Evolutionary conservation across 1,140 invertebrate genomes (phyloP).

Genomic region (Leptopilina boulardi): DNA sequence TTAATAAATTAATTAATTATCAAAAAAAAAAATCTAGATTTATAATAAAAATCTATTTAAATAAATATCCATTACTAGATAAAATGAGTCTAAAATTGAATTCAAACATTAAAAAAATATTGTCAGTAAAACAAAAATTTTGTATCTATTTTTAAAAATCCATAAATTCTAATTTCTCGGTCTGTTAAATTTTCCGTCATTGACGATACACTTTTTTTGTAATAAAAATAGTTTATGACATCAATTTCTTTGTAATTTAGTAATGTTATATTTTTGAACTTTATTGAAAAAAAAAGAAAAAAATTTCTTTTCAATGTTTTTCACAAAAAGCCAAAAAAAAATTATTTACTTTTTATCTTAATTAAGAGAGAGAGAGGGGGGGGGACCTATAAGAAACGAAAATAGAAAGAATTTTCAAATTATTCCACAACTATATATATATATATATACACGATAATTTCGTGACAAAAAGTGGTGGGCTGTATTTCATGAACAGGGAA

Average conservation of each 20-base stretch:
- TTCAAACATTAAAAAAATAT: no score
- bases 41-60: no score
- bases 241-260: neutral
- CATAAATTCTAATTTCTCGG: neutral
- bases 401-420: neutral
- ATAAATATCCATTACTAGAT: no score
- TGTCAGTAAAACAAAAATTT: no score
- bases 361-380: neutral
- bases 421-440: neutral
- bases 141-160: neutral
- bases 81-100: no score
- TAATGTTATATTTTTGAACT: neutral
- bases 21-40: no score
- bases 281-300: no score
- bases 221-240: neutral
- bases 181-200: neutral
- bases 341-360: no score
- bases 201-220: neutral
- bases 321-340: no score
- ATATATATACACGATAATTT: no score
- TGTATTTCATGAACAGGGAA: constrained; percentile 12
- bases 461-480: neutral
- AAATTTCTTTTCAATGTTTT: no score
- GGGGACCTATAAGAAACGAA: neutral
- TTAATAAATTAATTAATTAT: no score